Evolutionary conservation across 2,113 vertebrate species (phyloP), one percentile per base, ranked within the genome.

Genomic region (Vidua chalybeata): DNA sequence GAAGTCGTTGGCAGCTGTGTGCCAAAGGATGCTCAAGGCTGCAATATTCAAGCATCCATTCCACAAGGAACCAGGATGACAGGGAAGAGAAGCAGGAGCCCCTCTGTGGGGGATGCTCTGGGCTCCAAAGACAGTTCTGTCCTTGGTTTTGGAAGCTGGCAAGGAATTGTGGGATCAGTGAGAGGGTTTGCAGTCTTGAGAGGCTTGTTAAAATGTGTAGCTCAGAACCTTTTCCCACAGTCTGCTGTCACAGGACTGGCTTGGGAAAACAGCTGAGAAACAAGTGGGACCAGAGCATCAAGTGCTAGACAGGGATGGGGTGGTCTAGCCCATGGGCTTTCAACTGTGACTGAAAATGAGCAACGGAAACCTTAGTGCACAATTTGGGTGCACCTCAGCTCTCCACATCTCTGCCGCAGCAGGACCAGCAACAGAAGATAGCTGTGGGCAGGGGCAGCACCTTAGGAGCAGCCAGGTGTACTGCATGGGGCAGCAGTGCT

Each of bases 381-480:
- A 55, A 2, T 39, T 41, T 63, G 37, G n/a, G 16, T 18, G 6
- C 11, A 48, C 26, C 33, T 59, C 56, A 78, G 59, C 16, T 28
- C 14, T 30, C 17, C 5, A 18, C 4, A 0, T 74, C 48, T 31
- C 48, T 82, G 19, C 52, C 58, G 93, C 62, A 41, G 39, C 19
- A 33, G 74, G 56, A 37, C 35, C 52, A 59, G 61, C 46, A 52
- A 7, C 2, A 7, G 18, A 27, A 1, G 0, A 39, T 0, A 21
- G 21, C 68, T 54, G 59, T 46, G 58, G 46, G 63, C 55, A 69
- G n/a, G 46, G 61, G 15, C 64, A 62, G 73, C 33, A 18, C 21
- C 16, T 41, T 27, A 52, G 54, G 43, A 55, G 66, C 71, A 74
- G 66, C 31, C 2, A 2, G 26, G 43, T 11, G 1, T 13, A 22